phyloP scores from a whole-genome alignment of 2,888 invertebrate genomes.

The Euclidia mi region DNA sequence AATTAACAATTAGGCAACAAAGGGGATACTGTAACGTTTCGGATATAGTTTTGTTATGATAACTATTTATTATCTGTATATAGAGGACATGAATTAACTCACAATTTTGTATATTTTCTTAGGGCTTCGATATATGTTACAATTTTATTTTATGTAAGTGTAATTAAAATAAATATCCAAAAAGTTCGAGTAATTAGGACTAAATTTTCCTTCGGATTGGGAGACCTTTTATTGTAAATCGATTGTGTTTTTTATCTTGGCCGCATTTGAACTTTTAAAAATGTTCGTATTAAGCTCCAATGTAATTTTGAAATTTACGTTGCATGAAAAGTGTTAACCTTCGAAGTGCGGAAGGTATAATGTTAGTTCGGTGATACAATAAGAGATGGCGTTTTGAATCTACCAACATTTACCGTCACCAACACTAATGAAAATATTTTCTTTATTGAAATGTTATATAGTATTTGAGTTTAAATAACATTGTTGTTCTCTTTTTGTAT shows the following conservation, averaged over 20 bases:
- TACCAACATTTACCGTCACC: not conserved
- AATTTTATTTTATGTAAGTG: too few relatives aligned
- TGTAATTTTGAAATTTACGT: too few relatives aligned
- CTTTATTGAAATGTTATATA: slow-evolving; percentile 32
- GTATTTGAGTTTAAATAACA: slow-evolving; percentile 32
- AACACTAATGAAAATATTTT: slow-evolving; percentile 34
- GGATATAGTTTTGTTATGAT: slow-evolving; percentile 43
- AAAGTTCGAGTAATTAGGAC: too few relatives aligned
- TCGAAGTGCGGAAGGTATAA: too few relatives aligned
- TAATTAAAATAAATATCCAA: too few relatives aligned
- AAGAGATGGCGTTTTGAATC: not conserved
- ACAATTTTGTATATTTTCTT: not conserved
- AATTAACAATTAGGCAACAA: slow-evolving; percentile 32
- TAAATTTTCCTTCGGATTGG: too few relatives aligned
- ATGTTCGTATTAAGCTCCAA: too few relatives aligned
- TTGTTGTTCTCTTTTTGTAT: slow-evolving; percentile 42
- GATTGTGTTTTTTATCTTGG: too few relatives aligned
- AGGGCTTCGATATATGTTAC: too few relatives aligned
- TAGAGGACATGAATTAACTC: slow-evolving; percentile 29
- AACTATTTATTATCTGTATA: slow-evolving; percentile 53
- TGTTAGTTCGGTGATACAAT: not conserved
- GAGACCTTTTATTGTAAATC: too few relatives aligned
- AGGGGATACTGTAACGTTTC: slow-evolving; percentile 29
- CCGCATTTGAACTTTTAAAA: too few relatives aligned
- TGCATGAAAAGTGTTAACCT: too few relatives aligned